A percentile compares a stretch with the other conserved stretches of the same genome.
phyloP scores from a whole-genome alignment of 2,113 vertebrate genomes.

The Egretta garzetta region DNA sequence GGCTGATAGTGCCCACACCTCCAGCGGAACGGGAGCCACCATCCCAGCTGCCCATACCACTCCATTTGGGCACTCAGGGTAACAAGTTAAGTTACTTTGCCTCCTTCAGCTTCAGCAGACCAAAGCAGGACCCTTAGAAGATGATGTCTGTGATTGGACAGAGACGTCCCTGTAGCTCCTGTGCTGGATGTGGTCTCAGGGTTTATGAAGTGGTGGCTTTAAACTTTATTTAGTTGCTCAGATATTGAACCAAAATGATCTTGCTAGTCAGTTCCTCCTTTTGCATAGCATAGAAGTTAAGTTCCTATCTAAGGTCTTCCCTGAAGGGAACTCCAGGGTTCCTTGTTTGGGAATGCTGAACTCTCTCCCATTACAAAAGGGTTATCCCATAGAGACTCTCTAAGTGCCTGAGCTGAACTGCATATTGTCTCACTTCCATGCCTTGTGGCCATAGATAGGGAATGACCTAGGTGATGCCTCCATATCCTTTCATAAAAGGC shows the following conservation, averaged over 20 bases:
- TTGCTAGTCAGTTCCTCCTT: neutral
- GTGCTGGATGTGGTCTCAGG: rapidly evolving
- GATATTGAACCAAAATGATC: neutral
- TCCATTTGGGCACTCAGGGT: neutral
- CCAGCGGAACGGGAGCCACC: neutral
- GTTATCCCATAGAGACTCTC: neutral
- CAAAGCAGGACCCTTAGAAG: neutral
- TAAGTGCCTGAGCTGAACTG: neutral
- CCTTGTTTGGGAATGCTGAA: neutral
- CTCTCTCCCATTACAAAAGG: neutral
- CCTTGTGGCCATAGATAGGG: neutral
- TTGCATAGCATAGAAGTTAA: too few relatives aligned
- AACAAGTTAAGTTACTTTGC: neutral
- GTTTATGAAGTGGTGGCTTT: neutral
- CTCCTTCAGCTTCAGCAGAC: neutral
- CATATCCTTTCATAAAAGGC: neutral
- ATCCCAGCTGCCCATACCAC: neutral
- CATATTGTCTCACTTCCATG: neutral
- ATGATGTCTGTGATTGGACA: neutral
- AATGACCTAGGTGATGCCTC: neutral
- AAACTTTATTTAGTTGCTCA: neutral
- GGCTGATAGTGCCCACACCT: neutral
- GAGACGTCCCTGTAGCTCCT: neutral
- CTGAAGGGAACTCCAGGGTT: neutral
- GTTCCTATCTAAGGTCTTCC: neutral